Evolutionary conservation across 1,140 invertebrate species (phyloP).

Genomic region (Caerostris darwini): DNA sequence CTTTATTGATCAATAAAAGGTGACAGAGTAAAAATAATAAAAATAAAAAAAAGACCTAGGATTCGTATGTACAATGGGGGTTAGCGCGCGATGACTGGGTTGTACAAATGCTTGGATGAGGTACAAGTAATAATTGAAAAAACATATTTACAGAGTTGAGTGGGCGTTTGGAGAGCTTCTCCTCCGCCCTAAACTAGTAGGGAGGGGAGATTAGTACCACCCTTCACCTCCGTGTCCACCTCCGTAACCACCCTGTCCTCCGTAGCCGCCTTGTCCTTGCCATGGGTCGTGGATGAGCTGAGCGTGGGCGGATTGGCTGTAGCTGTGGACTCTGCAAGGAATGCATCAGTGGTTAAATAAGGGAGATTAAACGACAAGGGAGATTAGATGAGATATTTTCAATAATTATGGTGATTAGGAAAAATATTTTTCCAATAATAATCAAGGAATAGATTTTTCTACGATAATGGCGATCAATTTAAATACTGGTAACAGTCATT

Average conservation of each 20-base stretch:
- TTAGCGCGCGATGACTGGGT: constrained; percentile 59
- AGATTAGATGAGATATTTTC: neutral
- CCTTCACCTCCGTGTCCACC: constrained; percentile 50
- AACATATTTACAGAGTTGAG: constrained; percentile 69
- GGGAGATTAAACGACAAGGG: too few relatives aligned
- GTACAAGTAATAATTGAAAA: constrained; percentile 70
- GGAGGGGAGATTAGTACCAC: constrained; percentile 24
- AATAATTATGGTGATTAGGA: too few relatives aligned
- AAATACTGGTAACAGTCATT: too few relatives aligned
- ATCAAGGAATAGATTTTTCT: too few relatives aligned
- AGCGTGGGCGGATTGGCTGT: constrained; percentile 69
- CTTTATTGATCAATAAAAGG: constrained; percentile 68
- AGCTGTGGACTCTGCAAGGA: constrained; percentile 57
- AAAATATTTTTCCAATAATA: too few relatives aligned
- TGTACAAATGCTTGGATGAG: constrained; percentile 50
- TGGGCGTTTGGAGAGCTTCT: neutral
- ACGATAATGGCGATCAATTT: too few relatives aligned
- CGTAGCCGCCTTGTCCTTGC: constrained; percentile 53
- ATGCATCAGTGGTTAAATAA: too few relatives aligned
- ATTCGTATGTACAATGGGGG: constrained; percentile 62
- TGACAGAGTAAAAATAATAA: too few relatives aligned
- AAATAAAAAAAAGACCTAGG: constrained; percentile 36
- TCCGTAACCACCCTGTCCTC: constrained; percentile 58
- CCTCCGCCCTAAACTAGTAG: constrained; percentile 39
- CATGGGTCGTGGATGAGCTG: constrained; percentile 62